Base-by-base conservation (phyloP, 2,113 vertebrate species). In the Montifringilla adamsi region DNA sequence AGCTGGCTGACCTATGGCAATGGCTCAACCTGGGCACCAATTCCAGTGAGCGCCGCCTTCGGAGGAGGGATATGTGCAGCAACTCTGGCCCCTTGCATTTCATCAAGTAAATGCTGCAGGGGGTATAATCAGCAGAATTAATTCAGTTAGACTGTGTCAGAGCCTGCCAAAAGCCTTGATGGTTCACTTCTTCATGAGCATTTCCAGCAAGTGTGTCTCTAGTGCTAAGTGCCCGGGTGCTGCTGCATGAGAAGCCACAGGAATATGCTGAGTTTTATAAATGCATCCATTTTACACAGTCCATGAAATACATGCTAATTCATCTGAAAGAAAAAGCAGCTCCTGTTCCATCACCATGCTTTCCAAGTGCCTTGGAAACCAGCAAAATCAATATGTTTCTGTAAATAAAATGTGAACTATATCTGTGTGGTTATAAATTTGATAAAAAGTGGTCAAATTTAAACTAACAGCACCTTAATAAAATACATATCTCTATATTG, bases 231-330 rank as follows among this genome's bases (percentile, higher is more conserved):
- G 55, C 59, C 77, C 14, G 5, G 35, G 94, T 87, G 91, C 87
- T 96, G 85, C 94, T 96, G 95, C 95, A 62, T 92, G 83, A 92
- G 92, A 84, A 96, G 96, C 90, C 49, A 3, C 73, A 89, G 97
- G 74, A 97, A 96, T 95, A 87, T 89, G 97, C 97, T 98, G 97
- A 98, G 95, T 94, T 97, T 82, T n/a, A 92, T 94, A 97, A 95
- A 96, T 96, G 83, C 87, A 76, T 94, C 87, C 84, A 83, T 93
- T 95, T 95, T 97, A 93, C 96, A 93, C 90, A 97, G 93, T 93
- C 97, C 97, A 90, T 95, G 95, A 97, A 98, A 98, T 97, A 97
- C 95, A 96, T 93, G 90, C 94, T 97, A 97, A 98, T 97, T 97
- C 96, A 97, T 97, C 94, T 96, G 91, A 59, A 97, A 92, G 86